These are phyloP conservation scores for Nycticebus coucang DNA, from an alignment of 2,113 vertebrate genomes.

Conservation along the genomic window DNA sequence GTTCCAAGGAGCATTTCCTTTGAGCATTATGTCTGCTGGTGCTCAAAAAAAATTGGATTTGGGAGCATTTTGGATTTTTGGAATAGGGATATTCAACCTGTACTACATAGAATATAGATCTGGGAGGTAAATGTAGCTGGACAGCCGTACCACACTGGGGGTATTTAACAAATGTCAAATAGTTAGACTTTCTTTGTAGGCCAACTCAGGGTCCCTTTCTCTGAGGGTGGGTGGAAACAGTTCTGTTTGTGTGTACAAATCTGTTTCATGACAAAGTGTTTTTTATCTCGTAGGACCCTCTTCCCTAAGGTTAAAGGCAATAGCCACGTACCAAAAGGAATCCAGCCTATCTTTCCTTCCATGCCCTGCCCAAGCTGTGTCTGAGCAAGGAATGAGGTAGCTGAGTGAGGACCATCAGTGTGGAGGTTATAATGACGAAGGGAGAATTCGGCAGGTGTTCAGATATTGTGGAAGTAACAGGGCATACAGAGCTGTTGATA, in stretches of 20 bases:
- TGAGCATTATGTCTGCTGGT: background rate
- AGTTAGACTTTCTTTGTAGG: background rate
- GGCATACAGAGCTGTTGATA: background rate
- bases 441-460: background rate
- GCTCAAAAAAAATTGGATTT: background rate
- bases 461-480: background rate
- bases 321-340: background rate
- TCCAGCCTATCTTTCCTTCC: background rate
- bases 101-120: fast-evolving
- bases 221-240: background rate
- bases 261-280: background rate
- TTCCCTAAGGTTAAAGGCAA: background rate
- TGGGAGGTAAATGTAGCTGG: background rate
- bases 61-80: background rate
- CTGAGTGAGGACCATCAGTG: background rate
- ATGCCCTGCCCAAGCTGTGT: background rate
- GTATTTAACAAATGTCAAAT: background rate
- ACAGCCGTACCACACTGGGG: background rate
- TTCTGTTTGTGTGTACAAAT: background rate
- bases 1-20: background rate
- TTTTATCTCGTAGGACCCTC: background rate
- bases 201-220: background rate
- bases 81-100: background rate
- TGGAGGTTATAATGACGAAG: background rate
- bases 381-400: background rate